phyloP scores from a whole-genome alignment of 2,888 invertebrate species.

The Morpho helenor region DNA sequence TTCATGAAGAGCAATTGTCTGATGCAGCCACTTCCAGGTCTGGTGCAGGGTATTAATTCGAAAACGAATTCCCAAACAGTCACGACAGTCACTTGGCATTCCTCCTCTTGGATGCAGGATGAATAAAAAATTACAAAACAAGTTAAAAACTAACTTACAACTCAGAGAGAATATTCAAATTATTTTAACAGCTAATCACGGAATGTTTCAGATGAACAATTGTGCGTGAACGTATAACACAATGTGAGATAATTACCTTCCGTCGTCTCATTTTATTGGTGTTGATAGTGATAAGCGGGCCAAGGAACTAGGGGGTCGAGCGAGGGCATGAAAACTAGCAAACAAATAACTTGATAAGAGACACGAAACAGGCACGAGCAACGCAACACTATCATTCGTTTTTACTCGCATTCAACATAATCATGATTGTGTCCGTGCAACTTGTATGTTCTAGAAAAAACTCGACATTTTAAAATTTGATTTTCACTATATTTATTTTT shows the following conservation, averaged over 20 bases:
- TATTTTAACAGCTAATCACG: conserved; percentile 21
- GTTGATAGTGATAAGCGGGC: conserved; percentile 68
- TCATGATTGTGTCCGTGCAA: conserved; percentile 10
- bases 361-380: conserved; percentile 69
- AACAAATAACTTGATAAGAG: conserved; percentile 73
- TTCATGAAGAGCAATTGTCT: conserved; percentile 92
- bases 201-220: conserved; percentile 30
- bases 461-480: too few species aligned
- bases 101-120: conserved; percentile 77
- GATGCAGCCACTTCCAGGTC: conserved; percentile 97
- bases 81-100: conserved; percentile 85
- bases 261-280: conserved; percentile 68
- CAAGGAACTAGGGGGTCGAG: conserved; percentile 68
- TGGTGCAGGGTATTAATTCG: conserved; percentile 93
- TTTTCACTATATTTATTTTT: too few species aligned
- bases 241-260: conserved; percentile 60
- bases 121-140: conserved; percentile 61
- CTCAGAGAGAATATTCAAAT: conserved; percentile 31
- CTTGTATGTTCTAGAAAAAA: too few species aligned
- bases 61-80: conserved; percentile 93
- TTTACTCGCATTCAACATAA: conserved; percentile 18
- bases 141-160: conserved; percentile 40
- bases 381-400: conserved; percentile 49
- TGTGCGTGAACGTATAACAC: conserved; percentile 46
- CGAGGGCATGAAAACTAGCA: conserved; percentile 69